Evolutionary conservation across 2,113 vertebrate genomes (phyloP).

Genomic region (Scomber japonicus): DNA sequence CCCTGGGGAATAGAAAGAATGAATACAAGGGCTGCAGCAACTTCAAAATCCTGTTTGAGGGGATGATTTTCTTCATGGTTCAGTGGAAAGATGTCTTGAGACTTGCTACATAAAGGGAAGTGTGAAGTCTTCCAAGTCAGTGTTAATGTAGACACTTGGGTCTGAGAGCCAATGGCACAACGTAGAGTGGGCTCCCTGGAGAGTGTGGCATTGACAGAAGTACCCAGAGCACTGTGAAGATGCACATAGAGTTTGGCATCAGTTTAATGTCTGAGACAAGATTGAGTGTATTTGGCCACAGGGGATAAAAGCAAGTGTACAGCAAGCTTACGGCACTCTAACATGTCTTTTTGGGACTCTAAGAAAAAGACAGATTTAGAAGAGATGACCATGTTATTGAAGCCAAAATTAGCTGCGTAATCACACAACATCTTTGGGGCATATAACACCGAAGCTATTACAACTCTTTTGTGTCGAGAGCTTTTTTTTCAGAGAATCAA

Average conservation of each 20-base stretch:
- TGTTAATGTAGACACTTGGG: constrained; percentile 57
- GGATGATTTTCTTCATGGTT: constrained; percentile 71
- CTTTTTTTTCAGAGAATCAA: constrained; percentile 22
- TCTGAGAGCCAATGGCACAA: constrained; percentile 38
- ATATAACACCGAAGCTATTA: constrained; percentile 7
- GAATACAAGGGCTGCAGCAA: constrained; percentile 52
- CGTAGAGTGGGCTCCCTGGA: constrained; percentile 31
- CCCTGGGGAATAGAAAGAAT: constrained; percentile 37
- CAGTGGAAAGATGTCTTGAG: constrained; percentile 63
- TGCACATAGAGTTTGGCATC: constrained; percentile 37
- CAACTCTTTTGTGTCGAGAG: background rate
- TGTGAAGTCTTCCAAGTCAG: constrained; percentile 57
- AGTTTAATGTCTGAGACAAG: constrained; percentile 24
- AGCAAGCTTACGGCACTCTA: constrained; percentile 1
- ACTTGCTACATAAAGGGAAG: constrained; percentile 48
- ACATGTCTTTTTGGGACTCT: constrained; percentile 1
- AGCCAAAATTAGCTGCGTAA: constrained; percentile 13
- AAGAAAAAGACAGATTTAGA: background rate
- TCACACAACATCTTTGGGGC: constrained; percentile 6
- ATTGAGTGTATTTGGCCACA: constrained; percentile 33
- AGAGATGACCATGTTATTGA: background rate
- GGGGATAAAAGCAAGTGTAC: constrained; percentile 27
- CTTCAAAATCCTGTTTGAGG: constrained; percentile 67
- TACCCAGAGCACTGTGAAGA: constrained; percentile 26
- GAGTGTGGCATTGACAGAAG: constrained; percentile 59